Conservation (phyloP, 2,113 vertebrate species). For the Oostethus manadensis region DNA sequence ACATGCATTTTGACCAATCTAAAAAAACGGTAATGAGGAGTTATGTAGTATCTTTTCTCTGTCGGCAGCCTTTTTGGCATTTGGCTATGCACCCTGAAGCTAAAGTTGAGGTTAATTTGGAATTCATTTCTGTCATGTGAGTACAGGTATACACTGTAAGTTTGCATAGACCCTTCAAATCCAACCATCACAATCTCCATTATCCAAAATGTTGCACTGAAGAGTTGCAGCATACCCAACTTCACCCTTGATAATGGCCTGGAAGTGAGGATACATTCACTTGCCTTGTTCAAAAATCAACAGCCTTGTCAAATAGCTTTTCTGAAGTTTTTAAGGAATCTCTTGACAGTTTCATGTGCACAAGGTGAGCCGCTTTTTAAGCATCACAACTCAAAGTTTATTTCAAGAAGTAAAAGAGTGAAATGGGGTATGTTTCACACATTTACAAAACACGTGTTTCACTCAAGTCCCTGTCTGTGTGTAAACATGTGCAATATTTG, state of each 20-base stretch:
- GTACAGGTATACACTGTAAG: conserved; percentile 46
- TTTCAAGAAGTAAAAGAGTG: conserved; percentile 69
- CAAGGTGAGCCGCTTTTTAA: neutral
- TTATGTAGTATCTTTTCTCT: conserved; percentile 36
- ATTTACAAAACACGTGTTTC: conserved; percentile 53
- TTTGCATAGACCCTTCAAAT: conserved; percentile 69
- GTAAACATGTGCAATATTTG: conserved; percentile 55
- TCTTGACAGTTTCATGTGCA: conserved; percentile 13
- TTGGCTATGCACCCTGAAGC: conserved; percentile 55
- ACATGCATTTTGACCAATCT: conserved; percentile 17
- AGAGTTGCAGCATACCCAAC: conserved; percentile 48
- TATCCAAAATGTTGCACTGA: conserved; percentile 19
- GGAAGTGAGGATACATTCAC: conserved; percentile 47
- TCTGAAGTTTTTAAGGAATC: conserved; percentile 2
- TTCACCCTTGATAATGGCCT: conserved; percentile 60
- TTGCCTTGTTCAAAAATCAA: neutral
- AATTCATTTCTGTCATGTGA: conserved; percentile 41
- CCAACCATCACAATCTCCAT: conserved; percentile 41
- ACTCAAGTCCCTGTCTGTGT: conserved; percentile 53
- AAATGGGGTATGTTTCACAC: conserved; percentile 63
- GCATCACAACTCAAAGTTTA: conserved; percentile 47
- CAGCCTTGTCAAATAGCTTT: neutral
- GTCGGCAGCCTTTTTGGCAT: conserved; percentile 48
- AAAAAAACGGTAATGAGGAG: conserved; percentile 27
- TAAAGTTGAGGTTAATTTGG: conserved; percentile 53